Evolutionary conservation across 2,888 invertebrate genomes (phyloP), one percentile per base, ranked within the genome.

Genomic region (Alloscopus bannaensis): DNA sequence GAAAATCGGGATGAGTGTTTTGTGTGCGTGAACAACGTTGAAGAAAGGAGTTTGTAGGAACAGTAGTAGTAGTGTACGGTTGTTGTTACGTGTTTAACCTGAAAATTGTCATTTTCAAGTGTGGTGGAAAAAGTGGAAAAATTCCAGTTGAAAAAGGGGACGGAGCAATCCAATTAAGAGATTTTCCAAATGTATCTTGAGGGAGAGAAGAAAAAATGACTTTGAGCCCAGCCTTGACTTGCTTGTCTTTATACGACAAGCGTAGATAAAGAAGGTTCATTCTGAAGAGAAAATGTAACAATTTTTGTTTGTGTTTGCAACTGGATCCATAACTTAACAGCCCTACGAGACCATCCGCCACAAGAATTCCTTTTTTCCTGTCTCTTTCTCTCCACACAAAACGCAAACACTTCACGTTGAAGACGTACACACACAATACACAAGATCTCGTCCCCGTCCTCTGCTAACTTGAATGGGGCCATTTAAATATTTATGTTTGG

Each of bases 181-280:
- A 75, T 75, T 75, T 75, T 75, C 68, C 68, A 75, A 75, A 68
- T 75, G 75, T 60, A 60, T 59, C 75, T 68, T 59, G 66, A 60
- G 66, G 68, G 75, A 75, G 68, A 73, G 60, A 73, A n/a, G n/a
- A n/a, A n/a, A 60, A 68, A 69, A 69, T 69, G 73, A 72, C 65
- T 75, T 65, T 68, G 80, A 59, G 69, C 60, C 26, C 52, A 72
- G 73, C 52, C 69, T 66, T 66, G 68, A 68, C 52, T 62, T 57
- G 66, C 20, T 26, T 68, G 1, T 11, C 31, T 55, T 55, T 3
- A 55, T 26, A 55, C 55, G 16, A n/a, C n/a, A n/a, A 22, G 62
- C 28, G 45, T 31, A 72, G 72, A 72, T 72, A 72, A 72, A n/a
- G 72, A 29, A 29, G 36, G 3, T 52, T 64, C 52, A 72, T 64